Base-by-base conservation (phyloP, 2,113 vertebrate species). In the Sebastes fasciatus region DNA sequence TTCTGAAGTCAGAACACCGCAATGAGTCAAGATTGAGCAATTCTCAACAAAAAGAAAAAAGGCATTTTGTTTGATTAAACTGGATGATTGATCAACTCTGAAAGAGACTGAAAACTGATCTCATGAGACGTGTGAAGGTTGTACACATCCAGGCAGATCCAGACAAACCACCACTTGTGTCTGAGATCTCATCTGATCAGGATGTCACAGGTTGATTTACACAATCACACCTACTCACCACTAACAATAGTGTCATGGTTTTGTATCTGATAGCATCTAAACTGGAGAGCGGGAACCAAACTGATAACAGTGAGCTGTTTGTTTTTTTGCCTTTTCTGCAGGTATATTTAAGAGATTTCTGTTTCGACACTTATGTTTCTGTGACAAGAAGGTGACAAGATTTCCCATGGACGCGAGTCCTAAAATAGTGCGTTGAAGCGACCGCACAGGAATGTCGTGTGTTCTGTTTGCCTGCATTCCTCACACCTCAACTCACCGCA, bases 391-490 rank as follows among this genome's bases (percentile, higher is more conserved):
- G 12, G 7, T 51, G 45, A 43, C 17, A 65, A 70, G 5, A 34
- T 55, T 80, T 88, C 61, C 66, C 61, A 84, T 69, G n/a, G 19
- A 83, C 46, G 7, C 16, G 3, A 46, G 52, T 77, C 77, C 82
- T 78, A 76, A 87, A 91, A 88, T 79, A 85, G 65, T 49, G n/a
- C 0, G 0, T 48, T 40, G 42, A 71, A 46, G 48, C 7, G 14
- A 67, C 72, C 34, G 62, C 4, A 23, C 62, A 72, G 87, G 93
- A 96, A 95, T 95, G 94, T 12, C 1, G 91, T 67, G n/a, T 0
- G 84, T 40, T 92, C 75, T 73, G 95, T 94, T 94, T 4, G 26
- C 73, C 93, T 62, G 61, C 95, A 95, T 95, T 95, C 94, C 89
- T 84, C 43, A 23, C 75, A n/a, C 17, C 42, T n/a, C 65, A 34